Conservation (phyloP, 2,113 vertebrate species). For the Carassius gibelio region DNA sequence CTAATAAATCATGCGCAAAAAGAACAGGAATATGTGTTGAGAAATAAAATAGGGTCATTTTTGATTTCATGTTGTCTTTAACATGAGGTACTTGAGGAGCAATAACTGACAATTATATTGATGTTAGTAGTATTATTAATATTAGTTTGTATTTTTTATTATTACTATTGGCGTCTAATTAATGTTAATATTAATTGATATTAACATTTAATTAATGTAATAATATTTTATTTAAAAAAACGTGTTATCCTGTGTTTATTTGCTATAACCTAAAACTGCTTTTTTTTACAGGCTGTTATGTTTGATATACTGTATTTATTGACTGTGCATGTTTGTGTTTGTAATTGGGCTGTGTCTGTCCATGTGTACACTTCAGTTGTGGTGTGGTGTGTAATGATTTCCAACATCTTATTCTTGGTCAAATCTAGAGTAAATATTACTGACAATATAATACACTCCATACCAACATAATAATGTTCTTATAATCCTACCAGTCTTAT, state of each 20-base stretch:
- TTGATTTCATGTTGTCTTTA: conserved; percentile 38
- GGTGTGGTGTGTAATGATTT: neutral
- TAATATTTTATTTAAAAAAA: neutral
- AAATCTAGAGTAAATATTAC: neutral
- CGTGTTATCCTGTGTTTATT: neutral
- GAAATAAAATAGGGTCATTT: neutral
- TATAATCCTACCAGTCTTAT: neutral
- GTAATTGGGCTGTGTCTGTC: neutral
- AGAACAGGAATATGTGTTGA: neutral
- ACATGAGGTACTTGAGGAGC: neutral
- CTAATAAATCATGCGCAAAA: neutral
- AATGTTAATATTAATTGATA: neutral
- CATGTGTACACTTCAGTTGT: neutral
- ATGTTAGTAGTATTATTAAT: neutral
- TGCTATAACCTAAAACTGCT: neutral
- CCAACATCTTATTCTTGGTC: neutral
- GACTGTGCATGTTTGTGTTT: neutral
- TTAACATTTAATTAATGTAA: neutral
- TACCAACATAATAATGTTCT: neutral
- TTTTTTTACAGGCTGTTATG: conserved; percentile 2
- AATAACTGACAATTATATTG: neutral
- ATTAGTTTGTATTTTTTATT: neutral
- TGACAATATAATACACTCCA: neutral
- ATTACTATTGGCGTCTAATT: neutral
- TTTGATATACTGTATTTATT: conserved; percentile 9